phyloP scores from a whole-genome alignment of 2,888 invertebrate genomes.

The Thymelicus lineola region DNA sequence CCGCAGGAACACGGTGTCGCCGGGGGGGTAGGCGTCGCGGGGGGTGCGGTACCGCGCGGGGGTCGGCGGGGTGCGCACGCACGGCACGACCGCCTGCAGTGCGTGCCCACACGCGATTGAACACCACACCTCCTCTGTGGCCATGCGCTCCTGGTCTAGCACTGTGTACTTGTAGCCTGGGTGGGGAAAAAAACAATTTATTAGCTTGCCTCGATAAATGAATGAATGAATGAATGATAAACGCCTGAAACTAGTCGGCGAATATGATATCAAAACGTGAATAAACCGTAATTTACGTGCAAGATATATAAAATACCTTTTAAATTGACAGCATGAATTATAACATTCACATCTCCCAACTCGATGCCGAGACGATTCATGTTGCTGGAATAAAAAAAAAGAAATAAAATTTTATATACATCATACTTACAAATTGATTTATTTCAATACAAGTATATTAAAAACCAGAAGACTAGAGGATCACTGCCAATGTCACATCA shows the following conservation, averaged over 20 bases:
- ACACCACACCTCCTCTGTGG: conserved; percentile 90
- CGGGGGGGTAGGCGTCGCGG: conserved; percentile 86
- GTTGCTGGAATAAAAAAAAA: conserved; percentile 80
- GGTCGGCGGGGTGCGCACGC: conserved; percentile 56
- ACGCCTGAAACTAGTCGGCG: too few relatives aligned
- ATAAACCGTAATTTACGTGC: too few relatives aligned
- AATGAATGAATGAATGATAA: too few relatives aligned
- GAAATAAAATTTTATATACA: conserved; percentile 28
- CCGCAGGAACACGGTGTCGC: conserved; percentile 89
- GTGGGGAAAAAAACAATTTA: too few relatives aligned
- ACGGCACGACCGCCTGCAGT: conserved; percentile 85
- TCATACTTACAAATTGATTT: too few relatives aligned
- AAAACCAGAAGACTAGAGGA: too few relatives aligned
- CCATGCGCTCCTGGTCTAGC: conserved; percentile 85
- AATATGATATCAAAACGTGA: too few relatives aligned
- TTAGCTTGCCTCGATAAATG: too few relatives aligned
- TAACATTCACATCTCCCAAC: conserved; percentile 87
- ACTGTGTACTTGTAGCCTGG: conserved; percentile 73
- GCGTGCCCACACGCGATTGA: conserved; percentile 87
- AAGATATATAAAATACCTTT: conserved; percentile 78
- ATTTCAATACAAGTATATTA: too few relatives aligned
- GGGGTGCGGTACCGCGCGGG: conserved; percentile 59
- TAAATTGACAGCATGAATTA: conserved; percentile 90
- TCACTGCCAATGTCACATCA: too few relatives aligned
- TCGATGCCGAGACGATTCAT: conserved; percentile 91